Base-by-base conservation (phyloP, 2,888 invertebrate species). In the Eupeodes latifasciatus region DNA sequence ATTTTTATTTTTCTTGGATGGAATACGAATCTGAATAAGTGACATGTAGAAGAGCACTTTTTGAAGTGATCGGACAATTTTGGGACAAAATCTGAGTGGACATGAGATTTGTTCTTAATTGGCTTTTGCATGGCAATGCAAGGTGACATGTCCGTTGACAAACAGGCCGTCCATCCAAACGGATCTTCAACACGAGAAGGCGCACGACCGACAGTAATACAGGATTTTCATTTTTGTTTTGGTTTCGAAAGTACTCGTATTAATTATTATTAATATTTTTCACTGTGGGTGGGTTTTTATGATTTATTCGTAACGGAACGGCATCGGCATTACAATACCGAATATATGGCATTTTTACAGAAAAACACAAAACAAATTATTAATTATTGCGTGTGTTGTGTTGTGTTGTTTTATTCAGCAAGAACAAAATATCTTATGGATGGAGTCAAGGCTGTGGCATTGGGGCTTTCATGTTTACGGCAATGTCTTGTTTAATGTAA, bases 61-160 rank as follows among this genome's bases (percentile, higher is more conserved):
- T 49, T 61, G 71, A 64, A 34, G 51, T n/a, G 12, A 77, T 59
- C n/a, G 44, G 19, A 19, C 19, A 47, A 3, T 64, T 66, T 66
- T 27, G 36, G 53, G 7, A 27, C 44, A 34, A 62, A 57, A 71
- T 71, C 51, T 55, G 40, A 76, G 76, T 81, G 64, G 77, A 67
- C 66, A 61, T 44, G 74, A 79, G 16, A 67, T 74, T 77, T 66
- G 49, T 55, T 85, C 67, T 74, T 74, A 59, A 79, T 82, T 74
- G 72, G 67, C 74, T 27, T 62, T 27, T 51, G 61, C 62, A 69
- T 44, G 66, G 51, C 76, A 55, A 51, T 12, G 47, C 40, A 51
- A 57, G 66, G 66, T 12, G 69, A 72, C 72, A 72, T 72, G 57
- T 72, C 34, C n/a, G 72, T 44, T 44, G 57, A 55, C 57, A 44